Base-by-base conservation (phyloP, 2,888 invertebrate species). In the Colostygia pectinataria region DNA sequence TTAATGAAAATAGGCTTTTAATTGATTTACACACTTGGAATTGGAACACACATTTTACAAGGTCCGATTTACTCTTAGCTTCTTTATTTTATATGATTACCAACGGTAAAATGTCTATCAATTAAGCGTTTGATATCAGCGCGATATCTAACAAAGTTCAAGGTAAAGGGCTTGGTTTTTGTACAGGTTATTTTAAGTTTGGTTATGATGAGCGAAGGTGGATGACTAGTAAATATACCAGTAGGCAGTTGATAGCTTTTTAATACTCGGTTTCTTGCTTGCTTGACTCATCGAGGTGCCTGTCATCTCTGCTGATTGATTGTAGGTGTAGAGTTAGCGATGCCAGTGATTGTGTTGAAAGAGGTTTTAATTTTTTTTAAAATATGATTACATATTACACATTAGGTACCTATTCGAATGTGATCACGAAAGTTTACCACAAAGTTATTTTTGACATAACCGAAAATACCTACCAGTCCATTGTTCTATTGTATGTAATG, bases 261-360 rank as follows among this genome's bases (percentile, higher is more conserved):
- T 76, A 77, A 77, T 77, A 70, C 61, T 58, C 56, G 61, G 55
- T 37, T 52, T 59, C 39, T 53, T 52, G 54, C 47, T 59, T 55
- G 57, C 65, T 68, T 68, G 71, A 74, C 62, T 76, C 74, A 74
- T 69, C 66, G 57, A 12, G 46, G 47, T 59, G 54, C 55, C 57
- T 59, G 64, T 65, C 66, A 61, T 40, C 42, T 65, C 8, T 15
- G 14, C 64, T 73, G 72, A 77, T 77, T 74, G 74, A 77, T 75
- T 68, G 63, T 67, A 44, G 53, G 52, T 46, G 47, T 34, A 33
- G 31, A 20, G 15, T 24, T 36, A 27, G 44, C 29, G 24, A 32
- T 20, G 31, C 36, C 24, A 37, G 15, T 10, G 9, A 15, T 37
- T n/a, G 13, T 43, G 28, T 34, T 28, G n/a, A 20, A 37, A 31